Percentiles rank a stretch among this genome's conserved stretches.
These are phyloP conservation scores for Synanthedon andrenaeformis DNA, from an alignment of 2,888 invertebrate genomes.

Conservation along the genomic window DNA sequence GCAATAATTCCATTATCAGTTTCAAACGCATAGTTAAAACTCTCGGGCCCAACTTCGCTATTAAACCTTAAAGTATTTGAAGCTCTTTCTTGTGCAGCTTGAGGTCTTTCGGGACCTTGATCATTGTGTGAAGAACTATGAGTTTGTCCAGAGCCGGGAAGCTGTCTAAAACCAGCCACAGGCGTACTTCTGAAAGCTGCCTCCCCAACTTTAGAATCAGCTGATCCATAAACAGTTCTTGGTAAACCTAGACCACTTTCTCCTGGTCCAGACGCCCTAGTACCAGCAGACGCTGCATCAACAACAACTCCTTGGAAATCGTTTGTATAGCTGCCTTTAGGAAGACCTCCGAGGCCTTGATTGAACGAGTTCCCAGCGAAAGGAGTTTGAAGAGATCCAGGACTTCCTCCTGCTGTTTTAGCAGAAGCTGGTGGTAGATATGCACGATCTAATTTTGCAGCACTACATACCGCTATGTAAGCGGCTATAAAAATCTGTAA, in stretches of 20 bases:
- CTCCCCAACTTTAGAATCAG: constrained; percentile 52
- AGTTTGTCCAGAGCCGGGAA: neutral
- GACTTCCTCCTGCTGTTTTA: constrained; percentile 40
- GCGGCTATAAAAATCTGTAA: constrained; percentile 47
- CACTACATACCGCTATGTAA: constrained; percentile 43
- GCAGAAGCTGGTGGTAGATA: constrained; percentile 48
- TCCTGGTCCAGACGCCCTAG: constrained; percentile 30
- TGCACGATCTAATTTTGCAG: constrained; percentile 44
- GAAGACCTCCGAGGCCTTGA: constrained; percentile 22
- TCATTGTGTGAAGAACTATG: neutral
- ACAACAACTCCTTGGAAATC: constrained; percentile 55
- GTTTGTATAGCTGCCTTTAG: constrained; percentile 44
- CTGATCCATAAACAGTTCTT: constrained; percentile 47
- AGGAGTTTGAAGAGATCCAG: constrained; percentile 34
- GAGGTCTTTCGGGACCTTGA: constrained; percentile 20
- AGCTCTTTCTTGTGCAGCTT: constrained; percentile 30
- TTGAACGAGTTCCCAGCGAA: constrained; percentile 20
- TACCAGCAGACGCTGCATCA: constrained; percentile 47
- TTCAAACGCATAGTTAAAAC: constrained; percentile 43
- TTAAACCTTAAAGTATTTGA: constrained; percentile 36
- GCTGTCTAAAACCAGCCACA: constrained; percentile 16
- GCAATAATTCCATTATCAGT: constrained; percentile 53
- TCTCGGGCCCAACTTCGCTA: constrained; percentile 35
- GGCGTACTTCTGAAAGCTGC: constrained; percentile 39
- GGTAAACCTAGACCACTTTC: constrained; percentile 45